Evolutionary conservation across 2,113 vertebrate genomes (phyloP).

Genomic region (Ctenomys sociabilis): DNA sequence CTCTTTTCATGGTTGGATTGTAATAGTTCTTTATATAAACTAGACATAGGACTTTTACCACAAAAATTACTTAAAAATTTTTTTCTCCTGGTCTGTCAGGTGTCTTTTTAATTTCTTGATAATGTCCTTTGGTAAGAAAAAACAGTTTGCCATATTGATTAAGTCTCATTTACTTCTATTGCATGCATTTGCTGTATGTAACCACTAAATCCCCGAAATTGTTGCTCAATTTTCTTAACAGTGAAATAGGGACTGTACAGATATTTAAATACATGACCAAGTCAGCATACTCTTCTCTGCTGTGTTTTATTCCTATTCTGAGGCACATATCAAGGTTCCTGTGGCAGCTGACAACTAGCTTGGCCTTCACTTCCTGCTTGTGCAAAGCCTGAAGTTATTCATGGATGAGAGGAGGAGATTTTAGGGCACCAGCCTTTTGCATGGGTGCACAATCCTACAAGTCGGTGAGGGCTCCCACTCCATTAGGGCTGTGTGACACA

Average conservation of each 20-base stretch:
- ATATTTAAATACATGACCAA: neutral
- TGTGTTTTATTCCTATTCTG: neutral
- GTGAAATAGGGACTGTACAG: neutral
- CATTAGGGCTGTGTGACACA: neutral
- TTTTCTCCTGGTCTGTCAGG: neutral
- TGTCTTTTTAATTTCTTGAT: neutral
- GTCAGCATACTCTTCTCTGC: neutral
- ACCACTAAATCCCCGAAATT: neutral
- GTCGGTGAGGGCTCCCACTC: neutral
- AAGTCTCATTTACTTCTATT: neutral
- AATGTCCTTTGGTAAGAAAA: neutral
- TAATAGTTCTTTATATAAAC: neutral
- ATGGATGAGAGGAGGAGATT: neutral
- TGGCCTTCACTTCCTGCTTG: neutral
- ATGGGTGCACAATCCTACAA: too few relatives aligned
- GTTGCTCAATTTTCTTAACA: neutral
- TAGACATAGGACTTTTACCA: neutral
- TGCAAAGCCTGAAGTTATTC: neutral
- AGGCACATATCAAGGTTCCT: neutral
- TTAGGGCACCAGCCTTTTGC: neutral
- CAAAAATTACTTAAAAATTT: neutral
- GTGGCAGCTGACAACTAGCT: neutral
- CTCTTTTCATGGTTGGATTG: neutral
- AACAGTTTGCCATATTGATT: neutral
- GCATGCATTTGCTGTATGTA: fast-evolving